Evolutionary conservation across 2,888 invertebrate species (phyloP).

Genomic region (Reticulitermes lucifugus): DNA sequence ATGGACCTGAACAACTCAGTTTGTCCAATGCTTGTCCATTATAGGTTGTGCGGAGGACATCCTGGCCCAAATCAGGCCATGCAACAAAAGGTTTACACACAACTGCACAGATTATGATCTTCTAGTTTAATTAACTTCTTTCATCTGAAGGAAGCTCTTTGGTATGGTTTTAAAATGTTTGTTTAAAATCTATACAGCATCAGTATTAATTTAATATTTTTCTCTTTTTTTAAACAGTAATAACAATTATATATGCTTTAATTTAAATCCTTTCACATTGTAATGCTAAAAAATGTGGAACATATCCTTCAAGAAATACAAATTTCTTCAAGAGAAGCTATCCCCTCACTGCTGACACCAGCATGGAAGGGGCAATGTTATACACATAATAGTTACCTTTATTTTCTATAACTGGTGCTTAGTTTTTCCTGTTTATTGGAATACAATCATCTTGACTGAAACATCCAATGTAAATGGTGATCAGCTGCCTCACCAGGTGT

Average conservation of each 20-base stretch:
- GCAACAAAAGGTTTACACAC: conserved; percentile 33
- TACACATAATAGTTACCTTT: conserved; percentile 14
- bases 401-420: conserved; percentile 33
- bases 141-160: conserved; percentile 50
- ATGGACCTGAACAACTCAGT: not conserved
- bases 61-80: conserved; percentile 12
- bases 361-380: conserved; percentile 10
- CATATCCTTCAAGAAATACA: conserved; percentile 43
- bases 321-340: conserved; percentile 26
- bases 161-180: conserved; percentile 45
- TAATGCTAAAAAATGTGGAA: conserved; percentile 43
- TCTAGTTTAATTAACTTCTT: conserved; percentile 44
- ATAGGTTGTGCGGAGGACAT: not conserved
- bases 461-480: conserved; percentile 22
- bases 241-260: conserved; percentile 44
- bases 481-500: not conserved
- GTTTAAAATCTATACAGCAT: conserved; percentile 44
- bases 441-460: conserved; percentile 31
- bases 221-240: conserved; percentile 38
- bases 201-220: conserved; percentile 33
- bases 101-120: conserved; percentile 39
- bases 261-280: conserved; percentile 26
- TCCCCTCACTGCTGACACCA: conserved; percentile 5
- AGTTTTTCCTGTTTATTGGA: conserved; percentile 21
- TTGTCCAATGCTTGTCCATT: not conserved